Conservation (phyloP, 2,113 vertebrate species). For the Lepisosteus oculatus region DNA sequence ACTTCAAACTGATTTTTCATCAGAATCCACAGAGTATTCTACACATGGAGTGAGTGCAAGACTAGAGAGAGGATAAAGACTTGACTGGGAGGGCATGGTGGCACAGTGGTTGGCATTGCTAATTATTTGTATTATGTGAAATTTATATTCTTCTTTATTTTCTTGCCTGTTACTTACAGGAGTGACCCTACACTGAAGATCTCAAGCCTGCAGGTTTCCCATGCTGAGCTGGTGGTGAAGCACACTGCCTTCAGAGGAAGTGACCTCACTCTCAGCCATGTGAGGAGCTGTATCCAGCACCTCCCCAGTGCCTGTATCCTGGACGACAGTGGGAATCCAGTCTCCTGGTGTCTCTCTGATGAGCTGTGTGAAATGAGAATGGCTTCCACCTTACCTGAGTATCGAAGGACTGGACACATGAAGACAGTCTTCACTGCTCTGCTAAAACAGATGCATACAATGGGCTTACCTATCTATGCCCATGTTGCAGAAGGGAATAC, state of each 20-base stretch:
- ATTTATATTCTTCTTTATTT: too few species aligned
- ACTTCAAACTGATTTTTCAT: too few species aligned
- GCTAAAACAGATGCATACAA: constrained; percentile 42
- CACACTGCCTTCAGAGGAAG: constrained; percentile 47
- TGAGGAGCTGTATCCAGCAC: constrained; percentile 46
- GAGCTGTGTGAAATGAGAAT: constrained; percentile 59
- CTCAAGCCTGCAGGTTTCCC: constrained; percentile 43
- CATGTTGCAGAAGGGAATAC: constrained; percentile 42
- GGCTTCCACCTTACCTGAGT: constrained; percentile 43
- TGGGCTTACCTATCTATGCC: constrained; percentile 44
- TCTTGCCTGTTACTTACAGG: too few species aligned
- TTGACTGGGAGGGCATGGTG: too few species aligned
- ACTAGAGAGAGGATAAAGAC: too few species aligned
- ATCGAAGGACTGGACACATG: constrained; percentile 45
- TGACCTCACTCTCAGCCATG: constrained; percentile 35
- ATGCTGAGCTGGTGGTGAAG: constrained; percentile 43
- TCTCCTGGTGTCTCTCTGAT: constrained; percentile 55
- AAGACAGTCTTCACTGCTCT: constrained; percentile 31
- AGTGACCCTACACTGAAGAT: constrained; percentile 20
- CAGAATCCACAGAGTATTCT: too few species aligned
- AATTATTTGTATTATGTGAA: too few species aligned
- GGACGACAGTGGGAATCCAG: constrained; percentile 36
- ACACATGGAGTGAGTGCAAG: too few species aligned
- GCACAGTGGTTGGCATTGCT: too few species aligned
- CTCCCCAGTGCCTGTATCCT: constrained; percentile 56